Evolutionary conservation across 2,888 invertebrate genomes (phyloP).

Genomic region (Villa cingulata): DNA sequence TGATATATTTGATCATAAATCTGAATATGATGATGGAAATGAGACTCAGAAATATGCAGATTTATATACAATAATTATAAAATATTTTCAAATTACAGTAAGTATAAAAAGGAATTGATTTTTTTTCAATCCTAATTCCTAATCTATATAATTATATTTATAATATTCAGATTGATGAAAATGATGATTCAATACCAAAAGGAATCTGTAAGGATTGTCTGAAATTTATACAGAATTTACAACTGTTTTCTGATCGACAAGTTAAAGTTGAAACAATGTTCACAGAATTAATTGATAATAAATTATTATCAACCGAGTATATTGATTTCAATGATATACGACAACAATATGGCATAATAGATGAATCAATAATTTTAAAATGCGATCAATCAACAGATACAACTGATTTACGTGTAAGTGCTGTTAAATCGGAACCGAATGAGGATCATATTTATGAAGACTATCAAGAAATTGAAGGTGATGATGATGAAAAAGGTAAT

Average conservation of each 20-base stretch:
- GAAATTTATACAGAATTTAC: slow-evolving; percentile 5
- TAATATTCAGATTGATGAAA: slow-evolving; percentile 8
- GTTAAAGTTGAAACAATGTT: slow-evolving; percentile 11
- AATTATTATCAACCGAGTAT: not conserved
- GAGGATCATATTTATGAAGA: not conserved
- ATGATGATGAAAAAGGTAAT: not conserved
- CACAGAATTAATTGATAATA: slow-evolving; percentile 6
- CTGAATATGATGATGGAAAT: slow-evolving; percentile 5
- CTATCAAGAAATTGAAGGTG: not conserved
- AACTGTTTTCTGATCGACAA: slow-evolving; percentile 7
- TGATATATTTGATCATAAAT: slow-evolving; percentile 6
- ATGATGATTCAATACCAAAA: slow-evolving; percentile 9
- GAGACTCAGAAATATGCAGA: too few species aligned
- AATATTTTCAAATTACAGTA: slow-evolving; percentile 10
- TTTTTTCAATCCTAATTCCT: too few species aligned
- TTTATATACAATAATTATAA: slow-evolving; percentile 6
- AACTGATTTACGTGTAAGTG: slow-evolving; percentile 3
- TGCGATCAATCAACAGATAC: slow-evolving; percentile 12
- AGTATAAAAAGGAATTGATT: too few species aligned
- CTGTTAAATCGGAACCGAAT: not conserved
- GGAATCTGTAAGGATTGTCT: slow-evolving; percentile 10
- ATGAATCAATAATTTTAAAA: not conserved
- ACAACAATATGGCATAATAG: slow-evolving; percentile 8
- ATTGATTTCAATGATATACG: slow-evolving; percentile 4
- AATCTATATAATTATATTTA: not conserved